Conservation (phyloP, 1,140 invertebrate species). For the Rhynchophorus ferrugineus region DNA sequence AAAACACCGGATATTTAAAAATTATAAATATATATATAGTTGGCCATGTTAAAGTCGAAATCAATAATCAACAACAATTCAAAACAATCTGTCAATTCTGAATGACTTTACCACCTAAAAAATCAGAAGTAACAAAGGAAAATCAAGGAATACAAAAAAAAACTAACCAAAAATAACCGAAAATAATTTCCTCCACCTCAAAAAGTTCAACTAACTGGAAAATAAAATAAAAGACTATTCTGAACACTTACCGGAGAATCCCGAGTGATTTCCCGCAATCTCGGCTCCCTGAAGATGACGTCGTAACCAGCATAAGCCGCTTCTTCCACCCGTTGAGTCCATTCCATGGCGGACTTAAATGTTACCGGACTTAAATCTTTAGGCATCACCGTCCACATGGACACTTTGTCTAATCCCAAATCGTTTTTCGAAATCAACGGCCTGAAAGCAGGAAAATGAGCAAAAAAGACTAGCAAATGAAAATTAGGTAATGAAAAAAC, state of each 20-base stretch:
- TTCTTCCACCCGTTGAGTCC: slow-evolving; percentile 34
- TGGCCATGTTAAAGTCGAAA: too few species aligned
- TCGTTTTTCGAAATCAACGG: slow-evolving; percentile 7
- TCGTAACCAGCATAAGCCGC: slow-evolving; percentile 32
- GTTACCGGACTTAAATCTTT: slow-evolving; percentile 24
- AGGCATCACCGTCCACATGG: slow-evolving; percentile 28
- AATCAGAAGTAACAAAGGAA: too few species aligned
- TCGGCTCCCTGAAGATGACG: slow-evolving; percentile 35
- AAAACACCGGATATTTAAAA: too few species aligned
- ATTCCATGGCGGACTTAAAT: slow-evolving; percentile 31
- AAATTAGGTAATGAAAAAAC: slow-evolving; percentile 23
- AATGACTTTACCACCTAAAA: too few species aligned
- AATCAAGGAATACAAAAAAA: too few species aligned
- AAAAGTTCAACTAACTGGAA: too few species aligned
- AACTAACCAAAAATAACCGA: too few species aligned
- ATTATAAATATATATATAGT: too few species aligned
- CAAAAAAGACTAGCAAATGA: not conserved
- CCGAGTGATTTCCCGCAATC: slow-evolving; percentile 30
- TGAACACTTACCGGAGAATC: slow-evolving; percentile 35
- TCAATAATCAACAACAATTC: too few species aligned
- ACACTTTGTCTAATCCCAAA: slow-evolving; percentile 5
- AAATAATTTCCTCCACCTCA: too few species aligned
- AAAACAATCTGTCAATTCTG: too few species aligned
- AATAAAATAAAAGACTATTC: too few species aligned
- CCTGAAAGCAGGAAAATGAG: not conserved